These are phyloP conservation scores for Gymnothorax javanicus DNA, from an alignment of 2,797 vertebrate species.

Conservation along the genomic window DNA sequence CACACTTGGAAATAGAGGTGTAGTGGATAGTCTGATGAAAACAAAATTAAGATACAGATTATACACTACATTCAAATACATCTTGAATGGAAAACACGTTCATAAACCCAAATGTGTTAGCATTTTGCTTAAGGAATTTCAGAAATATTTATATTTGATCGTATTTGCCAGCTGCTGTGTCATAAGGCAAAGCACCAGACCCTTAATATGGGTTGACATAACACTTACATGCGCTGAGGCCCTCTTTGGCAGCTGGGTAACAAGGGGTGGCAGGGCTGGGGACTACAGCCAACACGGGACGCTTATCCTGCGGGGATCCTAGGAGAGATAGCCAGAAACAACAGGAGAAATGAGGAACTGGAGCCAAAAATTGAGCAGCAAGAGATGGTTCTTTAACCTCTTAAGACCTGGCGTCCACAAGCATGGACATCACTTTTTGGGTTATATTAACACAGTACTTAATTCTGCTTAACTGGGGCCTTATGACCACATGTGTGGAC, in stretches of 20 bases:
- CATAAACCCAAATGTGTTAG: not conserved
- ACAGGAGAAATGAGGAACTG: not conserved
- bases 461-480: too few species aligned
- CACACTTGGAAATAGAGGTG: not conserved
- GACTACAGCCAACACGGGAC: conserved; percentile 73
- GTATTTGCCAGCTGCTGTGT: not conserved
- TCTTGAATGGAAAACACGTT: not conserved
- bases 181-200: not conserved
- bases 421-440: too few species aligned
- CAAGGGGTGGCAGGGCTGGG: conserved; percentile 74
- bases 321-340: conserved; percentile 8
- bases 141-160: not conserved
- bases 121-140: not conserved
- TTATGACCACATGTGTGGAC: too few species aligned
- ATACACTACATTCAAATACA: not conserved
- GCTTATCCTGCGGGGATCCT: conserved; percentile 79
- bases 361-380: not conserved
- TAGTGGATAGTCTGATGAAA: not conserved
- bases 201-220: not conserved
- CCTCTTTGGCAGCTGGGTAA: conserved; percentile 66
- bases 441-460: too few species aligned
- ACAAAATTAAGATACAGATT: not conserved
- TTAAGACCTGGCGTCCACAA: not conserved
- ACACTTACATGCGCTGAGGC: conserved; percentile 68
- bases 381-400: not conserved